Conservation (phyloP, 2,888 invertebrate genomes). For the Rhagium mordax region DNA sequence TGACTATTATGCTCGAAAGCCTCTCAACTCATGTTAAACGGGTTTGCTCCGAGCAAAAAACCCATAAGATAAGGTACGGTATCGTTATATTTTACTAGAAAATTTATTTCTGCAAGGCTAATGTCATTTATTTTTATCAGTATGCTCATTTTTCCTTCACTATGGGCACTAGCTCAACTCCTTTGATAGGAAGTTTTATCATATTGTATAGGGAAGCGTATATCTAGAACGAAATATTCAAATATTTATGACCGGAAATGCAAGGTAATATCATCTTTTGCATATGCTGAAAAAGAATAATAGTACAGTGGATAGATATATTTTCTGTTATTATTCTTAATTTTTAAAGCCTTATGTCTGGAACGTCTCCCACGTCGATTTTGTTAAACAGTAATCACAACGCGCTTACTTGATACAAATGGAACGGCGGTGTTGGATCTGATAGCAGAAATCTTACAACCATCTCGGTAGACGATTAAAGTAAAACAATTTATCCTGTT, state of each 20-base stretch:
- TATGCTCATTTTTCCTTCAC: not conserved
- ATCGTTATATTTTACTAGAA: conserved; percentile 12
- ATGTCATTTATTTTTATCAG: conserved; percentile 18
- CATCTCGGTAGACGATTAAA: not conserved
- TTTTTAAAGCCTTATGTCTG: too few relatives aligned
- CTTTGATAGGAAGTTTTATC: not conserved
- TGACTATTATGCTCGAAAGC: not conserved
- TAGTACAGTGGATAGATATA: too few relatives aligned
- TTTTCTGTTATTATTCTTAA: too few relatives aligned
- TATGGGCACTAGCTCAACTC: not conserved
- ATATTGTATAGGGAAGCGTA: not conserved
- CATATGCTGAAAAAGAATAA: too few relatives aligned
- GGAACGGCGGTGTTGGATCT: not conserved
- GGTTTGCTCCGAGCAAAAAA: not conserved
- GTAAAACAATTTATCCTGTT: not conserved
- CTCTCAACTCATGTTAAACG: not conserved
- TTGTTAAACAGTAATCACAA: not conserved
- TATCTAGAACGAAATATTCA: not conserved
- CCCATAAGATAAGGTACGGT: conserved; percentile 8
- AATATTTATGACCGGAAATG: not conserved
- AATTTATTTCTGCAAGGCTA: conserved; percentile 9
- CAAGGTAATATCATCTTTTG: not conserved
- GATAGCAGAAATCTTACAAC: not conserved
- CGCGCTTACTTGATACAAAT: not conserved
- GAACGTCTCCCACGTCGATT: too few relatives aligned